Evolutionary conservation across 2,113 vertebrate genomes (phyloP).

Genomic region (Neodontobutis hainanensis): DNA sequence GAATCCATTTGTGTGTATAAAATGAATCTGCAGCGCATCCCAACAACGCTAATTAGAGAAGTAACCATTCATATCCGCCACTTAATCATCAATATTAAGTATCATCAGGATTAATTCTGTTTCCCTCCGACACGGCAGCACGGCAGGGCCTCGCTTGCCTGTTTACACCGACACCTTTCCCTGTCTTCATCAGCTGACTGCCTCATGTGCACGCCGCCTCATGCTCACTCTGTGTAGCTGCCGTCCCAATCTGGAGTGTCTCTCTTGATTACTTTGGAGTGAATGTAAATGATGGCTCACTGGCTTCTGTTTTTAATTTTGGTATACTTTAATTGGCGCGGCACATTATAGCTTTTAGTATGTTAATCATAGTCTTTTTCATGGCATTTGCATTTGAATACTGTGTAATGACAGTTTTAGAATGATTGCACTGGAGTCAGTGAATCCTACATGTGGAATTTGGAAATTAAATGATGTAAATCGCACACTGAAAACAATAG

Average conservation of each 20-base stretch:
- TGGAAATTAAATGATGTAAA: not conserved
- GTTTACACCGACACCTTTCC: constrained; percentile 52
- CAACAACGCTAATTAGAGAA: constrained; percentile 71
- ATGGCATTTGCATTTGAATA: constrained; percentile 1
- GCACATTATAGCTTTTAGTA: constrained; percentile 10
- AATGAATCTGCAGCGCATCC: constrained; percentile 58
- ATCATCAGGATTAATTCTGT: constrained; percentile 72
- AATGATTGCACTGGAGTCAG: not conserved
- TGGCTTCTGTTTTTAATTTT: constrained; percentile 8
- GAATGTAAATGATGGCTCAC: constrained; percentile 36
- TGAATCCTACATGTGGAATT: not conserved
- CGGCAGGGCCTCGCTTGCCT: constrained; percentile 34
- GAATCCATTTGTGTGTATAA: constrained; percentile 62
- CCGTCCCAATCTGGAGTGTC: constrained; percentile 23
- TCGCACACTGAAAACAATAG: not conserved
- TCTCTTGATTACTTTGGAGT: constrained; percentile 28
- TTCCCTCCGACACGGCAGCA: constrained; percentile 32
- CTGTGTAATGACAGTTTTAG: not conserved
- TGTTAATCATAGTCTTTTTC: constrained; percentile 1
- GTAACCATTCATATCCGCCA: constrained; percentile 69
- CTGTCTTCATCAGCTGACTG: constrained; percentile 53
- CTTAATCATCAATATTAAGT: constrained; percentile 77
- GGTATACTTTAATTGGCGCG: constrained; percentile 17
- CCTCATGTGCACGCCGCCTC: not conserved
- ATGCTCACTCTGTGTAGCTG: not conserved